These are phyloP conservation scores for Lepidurus packardi DNA, from an alignment of 1,140 invertebrate species.

Conservation along the genomic window DNA sequence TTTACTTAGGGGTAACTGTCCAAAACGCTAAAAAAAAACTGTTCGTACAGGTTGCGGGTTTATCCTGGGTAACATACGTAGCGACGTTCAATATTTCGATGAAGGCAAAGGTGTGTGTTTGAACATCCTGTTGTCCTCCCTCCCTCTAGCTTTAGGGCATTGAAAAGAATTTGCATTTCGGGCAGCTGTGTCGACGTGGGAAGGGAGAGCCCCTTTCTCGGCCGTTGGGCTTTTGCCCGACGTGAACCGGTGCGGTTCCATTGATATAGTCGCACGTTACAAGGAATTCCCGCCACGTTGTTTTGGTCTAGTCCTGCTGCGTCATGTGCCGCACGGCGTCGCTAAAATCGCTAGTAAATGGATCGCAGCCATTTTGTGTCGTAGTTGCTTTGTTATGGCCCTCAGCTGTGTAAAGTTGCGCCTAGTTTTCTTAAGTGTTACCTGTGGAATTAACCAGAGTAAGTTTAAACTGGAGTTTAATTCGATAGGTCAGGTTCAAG, in stretches of 20 bases:
- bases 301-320: slow-evolving; percentile 9
- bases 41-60: no score
- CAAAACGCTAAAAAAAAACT: no score
- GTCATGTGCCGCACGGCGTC: not conserved
- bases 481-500: not conserved
- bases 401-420: not conserved
- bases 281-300: not conserved
- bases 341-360: not conserved
- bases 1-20: no score
- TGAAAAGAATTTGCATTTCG: not conserved
- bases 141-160: not conserved
- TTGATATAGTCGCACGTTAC: not conserved
- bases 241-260: not conserved
- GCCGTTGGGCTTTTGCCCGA: not conserved
- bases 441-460: not conserved
- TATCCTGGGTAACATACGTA: no score
- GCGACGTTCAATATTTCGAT: no score
- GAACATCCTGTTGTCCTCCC: not conserved
- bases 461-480: not conserved
- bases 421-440: not conserved
- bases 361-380: slow-evolving; percentile 17
- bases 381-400: slow-evolving; percentile 4
- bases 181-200: not conserved
- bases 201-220: not conserved
- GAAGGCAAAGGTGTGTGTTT: no score